Evolutionary conservation across 2,797 vertebrate species (phyloP).

Genomic region (Balearica regulorum): DNA sequence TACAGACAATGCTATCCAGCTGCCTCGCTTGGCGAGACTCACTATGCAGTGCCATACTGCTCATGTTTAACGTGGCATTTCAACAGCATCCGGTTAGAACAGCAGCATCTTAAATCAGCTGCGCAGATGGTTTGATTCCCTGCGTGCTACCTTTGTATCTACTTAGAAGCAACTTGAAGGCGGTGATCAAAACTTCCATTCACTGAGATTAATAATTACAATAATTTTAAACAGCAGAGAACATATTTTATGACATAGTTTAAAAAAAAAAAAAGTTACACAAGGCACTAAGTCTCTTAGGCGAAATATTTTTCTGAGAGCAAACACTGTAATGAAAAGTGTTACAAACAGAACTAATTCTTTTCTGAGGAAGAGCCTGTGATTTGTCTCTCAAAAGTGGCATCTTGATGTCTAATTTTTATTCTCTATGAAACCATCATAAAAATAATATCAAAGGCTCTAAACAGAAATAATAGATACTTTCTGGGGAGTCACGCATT

Average conservation of each 20-base stretch:
- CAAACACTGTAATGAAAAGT: not conserved
- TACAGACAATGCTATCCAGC: rapidly evolving
- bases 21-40: rapidly evolving
- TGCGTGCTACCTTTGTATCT: not conserved
- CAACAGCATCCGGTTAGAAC: rapidly evolving
- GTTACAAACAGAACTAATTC: not conserved
- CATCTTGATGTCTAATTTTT: slow-evolving; percentile 44
- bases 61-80: not conserved
- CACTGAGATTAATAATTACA: not conserved
- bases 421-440: slow-evolving; percentile 17
- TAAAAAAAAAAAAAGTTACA: not conserved
- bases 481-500: not conserved
- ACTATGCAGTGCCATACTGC: too few relatives aligned
- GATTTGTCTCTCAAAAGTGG: slow-evolving; percentile 40
- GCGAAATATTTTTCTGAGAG: not conserved
- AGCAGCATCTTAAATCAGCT: not conserved
- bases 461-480: slow-evolving; percentile 31
- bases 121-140: not conserved
- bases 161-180: not conserved
- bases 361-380: slow-evolving; percentile 22
- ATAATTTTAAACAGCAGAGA: not conserved
- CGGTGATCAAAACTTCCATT: not conserved
- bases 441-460: slow-evolving; percentile 42
- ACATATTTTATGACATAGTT: not conserved
- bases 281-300: not conserved